Conservation (phyloP, 2,888 invertebrate genomes). For the Amblyjoppa proteus region DNA sequence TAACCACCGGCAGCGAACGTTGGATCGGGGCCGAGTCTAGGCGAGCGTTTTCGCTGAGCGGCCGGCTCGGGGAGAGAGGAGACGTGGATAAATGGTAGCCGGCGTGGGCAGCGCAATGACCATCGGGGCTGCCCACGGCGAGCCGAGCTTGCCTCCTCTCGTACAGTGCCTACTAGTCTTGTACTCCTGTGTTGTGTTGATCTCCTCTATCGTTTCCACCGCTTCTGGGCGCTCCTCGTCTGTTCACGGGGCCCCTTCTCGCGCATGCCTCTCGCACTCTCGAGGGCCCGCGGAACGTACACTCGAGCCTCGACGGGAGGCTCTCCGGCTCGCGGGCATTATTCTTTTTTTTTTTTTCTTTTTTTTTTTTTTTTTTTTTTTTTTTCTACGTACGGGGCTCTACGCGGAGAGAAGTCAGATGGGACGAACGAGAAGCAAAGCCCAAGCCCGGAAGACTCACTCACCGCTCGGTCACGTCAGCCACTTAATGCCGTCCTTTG, state of each 20-base stretch:
- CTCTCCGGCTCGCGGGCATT: slow-evolving; percentile 62
- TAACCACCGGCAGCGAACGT: slow-evolving; percentile 48
- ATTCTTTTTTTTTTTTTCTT: slow-evolving; percentile 25
- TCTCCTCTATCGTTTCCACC: slow-evolving; percentile 63
- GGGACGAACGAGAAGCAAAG: slow-evolving; percentile 47
- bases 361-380: background rate
- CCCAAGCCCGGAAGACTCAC: slow-evolving; percentile 75
- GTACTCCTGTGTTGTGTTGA: slow-evolving; percentile 38
- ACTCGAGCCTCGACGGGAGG: slow-evolving; percentile 21
- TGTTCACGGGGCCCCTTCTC: slow-evolving; percentile 33
- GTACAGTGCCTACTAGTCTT: slow-evolving; percentile 17
- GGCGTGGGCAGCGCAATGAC: slow-evolving; percentile 70
- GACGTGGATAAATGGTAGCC: slow-evolving; percentile 79
- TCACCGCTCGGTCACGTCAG: slow-evolving; percentile 71
- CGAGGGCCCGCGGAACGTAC: slow-evolving; percentile 57
- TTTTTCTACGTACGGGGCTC: slow-evolving; percentile 9
- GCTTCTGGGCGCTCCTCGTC: slow-evolving; percentile 60
- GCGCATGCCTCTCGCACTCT: slow-evolving; percentile 55
- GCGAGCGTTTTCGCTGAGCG: slow-evolving; percentile 69
- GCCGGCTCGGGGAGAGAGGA: slow-evolving; percentile 58
- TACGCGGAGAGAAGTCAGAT: slow-evolving; percentile 27
- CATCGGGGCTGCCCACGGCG: slow-evolving; percentile 64
- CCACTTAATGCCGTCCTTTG: slow-evolving; percentile 69
- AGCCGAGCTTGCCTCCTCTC: slow-evolving; percentile 49
- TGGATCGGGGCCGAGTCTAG: slow-evolving; percentile 62